Percentiles rank a stretch among this genome's conserved stretches.
Conservation (phyloP, 2,113 vertebrate genomes). For the Anarhynchus alexandrinus region DNA sequence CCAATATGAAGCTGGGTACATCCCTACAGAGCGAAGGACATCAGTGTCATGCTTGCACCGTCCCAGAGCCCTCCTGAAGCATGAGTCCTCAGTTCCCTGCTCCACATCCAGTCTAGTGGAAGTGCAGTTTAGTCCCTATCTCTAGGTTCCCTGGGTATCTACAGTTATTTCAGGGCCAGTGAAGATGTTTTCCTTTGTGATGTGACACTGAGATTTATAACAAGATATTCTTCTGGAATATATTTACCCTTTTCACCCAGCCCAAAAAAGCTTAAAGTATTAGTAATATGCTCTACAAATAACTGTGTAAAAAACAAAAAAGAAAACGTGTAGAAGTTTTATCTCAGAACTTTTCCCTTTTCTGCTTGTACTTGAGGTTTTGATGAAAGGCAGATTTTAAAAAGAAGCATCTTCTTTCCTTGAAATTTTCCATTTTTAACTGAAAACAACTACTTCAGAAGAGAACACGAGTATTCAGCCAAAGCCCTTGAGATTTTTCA, state of each 20-base stretch:
- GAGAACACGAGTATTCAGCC: not conserved
- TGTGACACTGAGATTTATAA: not conserved
- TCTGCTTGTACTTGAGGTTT: not conserved
- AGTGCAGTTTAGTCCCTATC: not conserved
- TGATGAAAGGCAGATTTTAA: conserved; percentile 19
- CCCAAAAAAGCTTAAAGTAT: not conserved
- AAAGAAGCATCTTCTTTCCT: not conserved
- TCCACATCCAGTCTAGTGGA: not conserved
- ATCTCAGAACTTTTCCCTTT: not conserved
- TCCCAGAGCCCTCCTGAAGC: not conserved
- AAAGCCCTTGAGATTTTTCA: conserved; percentile 32
- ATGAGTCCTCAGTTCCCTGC: not conserved
- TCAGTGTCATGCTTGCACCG: fast-evolving
- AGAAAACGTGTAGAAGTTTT: not conserved
- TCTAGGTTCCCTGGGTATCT: not conserved
- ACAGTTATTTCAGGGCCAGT: not conserved
- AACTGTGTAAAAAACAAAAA: not conserved
- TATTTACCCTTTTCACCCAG: not conserved
- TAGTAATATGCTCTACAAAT: not conserved
- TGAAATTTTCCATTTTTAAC: conserved; percentile 36
- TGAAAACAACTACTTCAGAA: conserved; percentile 31
- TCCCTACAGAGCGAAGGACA: not conserved
- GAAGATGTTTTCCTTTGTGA: not conserved
- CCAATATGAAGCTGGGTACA: not conserved
- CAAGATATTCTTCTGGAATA: not conserved